These are phyloP conservation scores for Xiphorhynchus elegans DNA, from an alignment of 2,113 vertebrate genomes.

Conservation along the genomic window DNA sequence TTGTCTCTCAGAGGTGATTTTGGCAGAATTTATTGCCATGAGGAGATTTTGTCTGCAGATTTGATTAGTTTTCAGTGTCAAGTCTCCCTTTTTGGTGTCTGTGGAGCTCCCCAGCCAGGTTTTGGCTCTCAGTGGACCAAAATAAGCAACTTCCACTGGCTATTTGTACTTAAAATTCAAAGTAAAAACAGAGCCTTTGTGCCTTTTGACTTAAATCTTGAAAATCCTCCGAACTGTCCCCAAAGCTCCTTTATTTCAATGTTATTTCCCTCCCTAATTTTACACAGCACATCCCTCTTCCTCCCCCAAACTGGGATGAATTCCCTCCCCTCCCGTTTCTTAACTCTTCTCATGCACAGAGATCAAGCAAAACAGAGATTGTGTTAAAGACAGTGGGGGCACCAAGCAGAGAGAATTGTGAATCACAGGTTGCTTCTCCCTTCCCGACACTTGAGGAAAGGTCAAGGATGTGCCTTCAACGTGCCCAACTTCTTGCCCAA, in stretches of 20 bases:
- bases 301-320: background rate
- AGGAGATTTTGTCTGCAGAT: background rate
- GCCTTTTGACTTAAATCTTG: background rate
- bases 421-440: conserved; percentile 25
- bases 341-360: background rate
- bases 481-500: conserved; percentile 47
- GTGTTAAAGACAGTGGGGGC: background rate
- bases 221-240: background rate
- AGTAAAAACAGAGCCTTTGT: background rate
- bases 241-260: background rate
- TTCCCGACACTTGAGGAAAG: conserved; percentile 26
- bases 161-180: background rate
- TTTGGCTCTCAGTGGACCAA: background rate
- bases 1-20: background rate
- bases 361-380: background rate
- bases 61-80: background rate
- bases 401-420: conserved; percentile 14
- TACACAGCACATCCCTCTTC: background rate
- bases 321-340: background rate
- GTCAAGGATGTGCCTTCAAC: conserved; percentile 8
- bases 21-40: background rate
- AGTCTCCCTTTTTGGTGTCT: background rate
- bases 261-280: background rate
- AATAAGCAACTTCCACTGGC: background rate
- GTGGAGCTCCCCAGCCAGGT: background rate